Base-by-base conservation (phyloP, 2,888 invertebrate genomes). In the Prenolepis imparis region DNA sequence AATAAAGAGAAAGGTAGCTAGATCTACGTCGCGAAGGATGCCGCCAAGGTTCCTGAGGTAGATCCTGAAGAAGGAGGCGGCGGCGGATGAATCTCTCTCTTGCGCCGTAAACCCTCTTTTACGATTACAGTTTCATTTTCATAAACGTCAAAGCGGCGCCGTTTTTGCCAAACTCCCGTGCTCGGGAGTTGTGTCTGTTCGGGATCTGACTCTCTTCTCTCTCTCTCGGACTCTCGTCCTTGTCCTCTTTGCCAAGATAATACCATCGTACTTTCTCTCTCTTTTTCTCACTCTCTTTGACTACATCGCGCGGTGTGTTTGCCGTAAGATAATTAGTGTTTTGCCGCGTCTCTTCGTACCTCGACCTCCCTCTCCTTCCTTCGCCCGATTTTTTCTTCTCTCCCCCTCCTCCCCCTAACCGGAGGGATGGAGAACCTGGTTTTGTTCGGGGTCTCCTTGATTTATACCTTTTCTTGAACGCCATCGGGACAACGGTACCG, bases 81-180 rank as follows among this genome's bases (percentile, higher is more conserved):
- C 64, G 77, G 86, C 87, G 86, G 90, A 52, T 66, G 67, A 59
- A 72, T 39, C 72, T 75, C 80, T 39, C 72, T 75, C 80, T 70
- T 80, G 77, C 89, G 91, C 91, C 92, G 93, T 93, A 92, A 94
- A 93, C 90, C n/a, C 52, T 59, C 91, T 93, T 94, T 94, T 94
- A 94, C 92, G 94, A 94, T 94, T 94, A 94, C 94, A 92, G 93
- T 94, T 94, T 94, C 93, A 94, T 94, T 94, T 94, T 94, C 94
- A 94, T 94, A 94, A 94, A 94, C 92, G 94, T 94, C 94, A 93
- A 90, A 92, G 91, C 86, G 89, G 90, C 85, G 3, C 12, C 39
- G 86, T 89, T 84, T 85, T 86, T 89, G 82, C 55, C 59, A 57
- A 82, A 77, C 77, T 55, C 74, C 32, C 48, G 70, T 70, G 41